Evolutionary conservation across 2,797 vertebrate genomes (phyloP).

Genomic region (Distichodus sexfasciatus): DNA sequence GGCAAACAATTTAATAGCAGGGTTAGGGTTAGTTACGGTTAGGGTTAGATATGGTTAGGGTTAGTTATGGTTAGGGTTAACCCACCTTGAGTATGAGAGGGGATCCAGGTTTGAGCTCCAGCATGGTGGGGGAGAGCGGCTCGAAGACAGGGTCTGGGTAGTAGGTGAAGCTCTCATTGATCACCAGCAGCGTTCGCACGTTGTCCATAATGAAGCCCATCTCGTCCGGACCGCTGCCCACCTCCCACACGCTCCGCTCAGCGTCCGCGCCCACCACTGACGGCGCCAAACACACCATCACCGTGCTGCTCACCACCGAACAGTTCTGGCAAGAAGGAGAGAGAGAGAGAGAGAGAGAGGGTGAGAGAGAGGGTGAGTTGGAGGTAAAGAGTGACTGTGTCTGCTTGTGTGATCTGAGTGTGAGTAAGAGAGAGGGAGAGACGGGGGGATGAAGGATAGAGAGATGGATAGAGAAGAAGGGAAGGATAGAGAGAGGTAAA

Average conservation of each 20-base stretch:
- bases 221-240: conserved; percentile 88
- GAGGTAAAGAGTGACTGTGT: neutral
- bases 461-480: neutral
- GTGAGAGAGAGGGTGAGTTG: neutral
- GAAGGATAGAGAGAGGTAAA: conserved; percentile 24
- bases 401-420: neutral
- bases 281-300: conserved; percentile 93
- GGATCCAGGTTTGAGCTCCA: conserved; percentile 95
- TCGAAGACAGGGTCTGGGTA: conserved; percentile 94
- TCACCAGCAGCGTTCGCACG: conserved; percentile 84
- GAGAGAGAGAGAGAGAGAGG: neutral
- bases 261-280: conserved; percentile 77
- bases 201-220: conserved; percentile 96
- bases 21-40: too few species aligned
- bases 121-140: conserved; percentile 79
- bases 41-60: too few species aligned
- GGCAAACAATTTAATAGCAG: neutral
- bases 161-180: conserved; percentile 90
- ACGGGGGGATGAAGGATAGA: conserved; percentile 34
- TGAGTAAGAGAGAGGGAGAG: conserved; percentile 8
- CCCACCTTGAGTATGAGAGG: conserved; percentile 98
- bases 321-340: conserved; percentile 80
- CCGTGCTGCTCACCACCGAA: conserved; percentile 89
- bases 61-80: too few species aligned
- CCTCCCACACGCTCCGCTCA: conserved; percentile 77